phyloP scores from a whole-genome alignment of 2,888 invertebrate genomes.

The Copidosoma aretas region DNA sequence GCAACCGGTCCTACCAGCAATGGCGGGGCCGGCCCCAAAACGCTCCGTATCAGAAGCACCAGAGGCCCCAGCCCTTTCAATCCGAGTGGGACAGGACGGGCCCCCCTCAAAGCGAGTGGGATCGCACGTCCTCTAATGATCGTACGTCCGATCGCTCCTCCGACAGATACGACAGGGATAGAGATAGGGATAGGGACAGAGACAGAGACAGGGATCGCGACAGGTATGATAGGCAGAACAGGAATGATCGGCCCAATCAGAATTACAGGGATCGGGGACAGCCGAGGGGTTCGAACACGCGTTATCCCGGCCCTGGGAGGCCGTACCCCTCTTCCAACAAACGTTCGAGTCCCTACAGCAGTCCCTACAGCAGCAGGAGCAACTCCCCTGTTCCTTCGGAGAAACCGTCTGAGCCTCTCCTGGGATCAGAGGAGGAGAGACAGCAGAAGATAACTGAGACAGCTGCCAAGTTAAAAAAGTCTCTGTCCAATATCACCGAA shows the following conservation, averaged over 20 bases:
- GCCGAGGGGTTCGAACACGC: constrained; percentile 28
- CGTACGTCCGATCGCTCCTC: no score
- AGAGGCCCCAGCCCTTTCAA: constrained; percentile 15
- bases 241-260: constrained; percentile 31
- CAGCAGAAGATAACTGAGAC: constrained; percentile 56
- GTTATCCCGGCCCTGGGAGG: constrained; percentile 45
- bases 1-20: background rate
- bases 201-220: constrained; percentile 30
- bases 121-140: constrained; percentile 27
- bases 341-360: constrained; percentile 30
- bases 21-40: constrained; percentile 13
- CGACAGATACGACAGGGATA: constrained; percentile 28
- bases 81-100: constrained; percentile 38
- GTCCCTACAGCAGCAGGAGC: background rate
- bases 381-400: constrained; percentile 24
- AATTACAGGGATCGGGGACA: constrained; percentile 38
- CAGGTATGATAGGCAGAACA: constrained; percentile 18
- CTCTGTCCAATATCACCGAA: constrained; percentile 49
- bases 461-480: constrained; percentile 56
- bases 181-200: constrained; percentile 32
- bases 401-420: constrained; percentile 43
- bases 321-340: constrained; percentile 23
- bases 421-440: constrained; percentile 59
- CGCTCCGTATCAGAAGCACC: constrained; percentile 25
- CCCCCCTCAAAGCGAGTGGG: constrained; percentile 30